These are phyloP conservation scores for Oscheius sp. DNA, from an alignment of 1,140 invertebrate species.

Conservation along the genomic window DNA sequence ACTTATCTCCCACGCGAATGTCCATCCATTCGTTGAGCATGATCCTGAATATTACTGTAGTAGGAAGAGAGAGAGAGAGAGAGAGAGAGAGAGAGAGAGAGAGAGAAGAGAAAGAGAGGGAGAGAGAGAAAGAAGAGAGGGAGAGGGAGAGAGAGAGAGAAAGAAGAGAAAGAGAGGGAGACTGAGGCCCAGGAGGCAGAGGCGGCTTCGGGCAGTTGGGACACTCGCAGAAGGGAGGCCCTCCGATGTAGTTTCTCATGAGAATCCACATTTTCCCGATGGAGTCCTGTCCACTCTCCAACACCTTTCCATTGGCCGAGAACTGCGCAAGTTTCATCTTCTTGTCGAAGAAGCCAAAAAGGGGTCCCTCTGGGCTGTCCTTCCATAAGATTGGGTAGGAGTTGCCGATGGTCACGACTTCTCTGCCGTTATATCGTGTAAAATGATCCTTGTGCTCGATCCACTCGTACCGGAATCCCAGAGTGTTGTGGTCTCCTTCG, in stretches of 20 bases:
- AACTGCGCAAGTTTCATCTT: constrained; percentile 37
- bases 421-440: constrained; percentile 6
- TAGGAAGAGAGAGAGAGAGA: too few relatives aligned
- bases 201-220: constrained; percentile 37
- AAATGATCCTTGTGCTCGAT: constrained; percentile 53
- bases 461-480: constrained; percentile 48
- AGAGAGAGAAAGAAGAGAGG: too few relatives aligned
- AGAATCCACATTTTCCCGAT: constrained; percentile 45
- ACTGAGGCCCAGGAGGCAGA: background rate
- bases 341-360: constrained; percentile 46
- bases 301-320: constrained; percentile 5
- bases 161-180: too few relatives aligned
- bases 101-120: too few relatives aligned
- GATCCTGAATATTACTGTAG: constrained; percentile 28
- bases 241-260: constrained; percentile 39
- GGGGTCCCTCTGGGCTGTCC: constrained; percentile 4
- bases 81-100: too few relatives aligned
- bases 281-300: constrained; percentile 31
- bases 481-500: constrained; percentile 40
- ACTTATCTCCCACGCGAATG: constrained; percentile 43
- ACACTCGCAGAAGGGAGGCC: constrained; percentile 45
- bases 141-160: too few relatives aligned
- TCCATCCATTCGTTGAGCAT: constrained; percentile 52
- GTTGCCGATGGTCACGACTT: constrained; percentile 21
- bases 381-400: constrained; percentile 34